A percentile compares a stretch with the other conserved stretches of the same genome.
Conservation (phyloP, 1,140 invertebrate genomes). For the Olivierus martensii region DNA sequence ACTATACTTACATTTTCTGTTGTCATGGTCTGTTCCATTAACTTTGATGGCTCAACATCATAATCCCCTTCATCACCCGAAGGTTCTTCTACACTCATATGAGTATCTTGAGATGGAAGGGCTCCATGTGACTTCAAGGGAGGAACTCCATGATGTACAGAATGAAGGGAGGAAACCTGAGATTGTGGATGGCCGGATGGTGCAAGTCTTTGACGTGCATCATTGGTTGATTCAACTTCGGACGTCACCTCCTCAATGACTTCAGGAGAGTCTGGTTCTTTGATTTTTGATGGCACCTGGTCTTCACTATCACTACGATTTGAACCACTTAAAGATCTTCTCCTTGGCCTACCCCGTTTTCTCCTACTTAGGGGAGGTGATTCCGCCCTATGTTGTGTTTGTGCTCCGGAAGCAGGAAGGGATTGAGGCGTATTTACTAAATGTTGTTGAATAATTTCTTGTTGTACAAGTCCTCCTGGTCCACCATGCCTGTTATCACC, state of each 20-base stretch:
- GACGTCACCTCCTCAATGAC: slow-evolving; percentile 9
- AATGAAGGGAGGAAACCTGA: slow-evolving; percentile 13
- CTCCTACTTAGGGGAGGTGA: slow-evolving; percentile 6
- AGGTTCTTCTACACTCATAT: slow-evolving; percentile 9
- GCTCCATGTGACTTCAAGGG: slow-evolving; percentile 4
- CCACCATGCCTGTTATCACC: slow-evolving; percentile 28
- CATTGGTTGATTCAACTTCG: slow-evolving; percentile 5
- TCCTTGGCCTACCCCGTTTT: slow-evolving; percentile 8
- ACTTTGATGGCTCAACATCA: slow-evolving; percentile 8
- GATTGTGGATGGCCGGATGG: slow-evolving; percentile 3
- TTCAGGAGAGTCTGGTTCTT: slow-evolving; percentile 13
- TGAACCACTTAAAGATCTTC: slow-evolving; percentile 10
- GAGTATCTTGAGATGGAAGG: slow-evolving; percentile 9
- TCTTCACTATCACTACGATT: slow-evolving; percentile 14
- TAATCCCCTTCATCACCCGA: slow-evolving; percentile 3
- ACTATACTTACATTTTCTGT: slow-evolving; percentile 9
- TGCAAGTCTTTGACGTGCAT: neutral
- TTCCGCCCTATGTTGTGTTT: slow-evolving; percentile 6
- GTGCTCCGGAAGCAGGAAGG: slow-evolving; percentile 1
- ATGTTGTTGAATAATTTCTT: neutral
- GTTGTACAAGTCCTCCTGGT: neutral
- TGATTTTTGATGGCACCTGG: slow-evolving; percentile 13
- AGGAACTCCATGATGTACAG: slow-evolving; percentile 2
- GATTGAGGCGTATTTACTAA: neutral
- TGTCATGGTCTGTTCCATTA: slow-evolving; percentile 13